Base-by-base conservation (phyloP, 2,113 vertebrate genomes). In the Dasyurus viverrinus region DNA sequence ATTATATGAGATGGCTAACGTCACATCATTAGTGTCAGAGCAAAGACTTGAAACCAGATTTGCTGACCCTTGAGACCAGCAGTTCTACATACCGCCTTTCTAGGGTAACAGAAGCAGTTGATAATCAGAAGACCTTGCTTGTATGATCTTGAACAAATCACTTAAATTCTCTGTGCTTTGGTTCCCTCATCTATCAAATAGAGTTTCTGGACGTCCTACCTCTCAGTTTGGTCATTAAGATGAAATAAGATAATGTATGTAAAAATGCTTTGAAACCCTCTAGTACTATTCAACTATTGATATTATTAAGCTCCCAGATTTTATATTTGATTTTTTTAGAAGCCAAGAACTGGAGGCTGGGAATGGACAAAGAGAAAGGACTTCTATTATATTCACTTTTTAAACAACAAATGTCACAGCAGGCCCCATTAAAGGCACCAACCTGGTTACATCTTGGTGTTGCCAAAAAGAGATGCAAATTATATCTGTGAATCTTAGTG, bases 391-490 rank as follows among this genome's bases (percentile, higher is more conserved):
- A n/a, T 68, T 68, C 30, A 76, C 60, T 76, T 84, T 90, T 91
- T 95, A 68, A 94, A 25, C 36, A 54, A 91, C 46, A 36, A 50
- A 91, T 1, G 46, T 60, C 36, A 30, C 53, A 92, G 92, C 90
- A 94, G 52, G 84, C 91, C 23, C 12, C 24, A 19, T 54, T 76
- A 76, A 97, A 94, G 90, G 19, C 36, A 26, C 54, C 93, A 53
- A 94, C 57, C 10, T 89, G 26, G 50, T 54, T 23, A 42, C 0
- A 93, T 24, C 24, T 24, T 50, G 11, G 93, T 95, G 47, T 89
- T 91, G 53, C 90, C 54, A 55, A 96, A 95, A 26, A 53, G 55
- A 50, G 89, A 92, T 93, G 54, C 68, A 57, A 93, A 94, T 53
- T 52, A 89, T 42, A 22, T 68, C 90, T 46, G 7, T 24, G 89